Conservation (phyloP, 2,797 vertebrate species). For the Lindbergichthys nudifrons region DNA sequence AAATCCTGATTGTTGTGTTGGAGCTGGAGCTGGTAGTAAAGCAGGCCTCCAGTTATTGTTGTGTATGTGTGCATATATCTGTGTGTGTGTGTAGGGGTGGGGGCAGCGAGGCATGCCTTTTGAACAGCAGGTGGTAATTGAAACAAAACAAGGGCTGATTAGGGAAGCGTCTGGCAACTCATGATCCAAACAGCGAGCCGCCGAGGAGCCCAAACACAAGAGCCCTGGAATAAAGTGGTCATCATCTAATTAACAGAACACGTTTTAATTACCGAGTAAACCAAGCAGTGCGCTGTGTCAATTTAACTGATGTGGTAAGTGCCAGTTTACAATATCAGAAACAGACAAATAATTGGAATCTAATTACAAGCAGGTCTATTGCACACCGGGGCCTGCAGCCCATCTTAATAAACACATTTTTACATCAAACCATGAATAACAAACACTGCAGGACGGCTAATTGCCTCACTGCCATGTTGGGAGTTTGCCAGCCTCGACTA, state of each 20-base stretch:
- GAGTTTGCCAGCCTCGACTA: conserved; percentile 96
- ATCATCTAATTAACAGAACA: conserved; percentile 99
- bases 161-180: conserved; percentile 98
- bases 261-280: conserved; percentile 99
- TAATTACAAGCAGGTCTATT: conserved; percentile 99
- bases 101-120: conserved; percentile 94
- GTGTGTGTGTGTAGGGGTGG: conserved; percentile 44
- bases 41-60: conserved; percentile 88
- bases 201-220: conserved; percentile 93
- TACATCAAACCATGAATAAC: conserved; percentile 99
- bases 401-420: conserved; percentile 99
- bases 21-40: conserved; percentile 88
- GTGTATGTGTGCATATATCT: conserved; percentile 64
- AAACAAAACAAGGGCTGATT: conserved; percentile 99
- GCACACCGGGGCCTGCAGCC: conserved; percentile 97
- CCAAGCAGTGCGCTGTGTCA: conserved; percentile 99
- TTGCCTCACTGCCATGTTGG: conserved; percentile 96
- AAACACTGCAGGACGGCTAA: conserved; percentile 97
- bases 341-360: conserved; percentile 99
- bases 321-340: conserved; percentile 99
- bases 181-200: conserved; percentile 98
- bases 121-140: conserved; percentile 99
- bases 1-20: conserved; percentile 91
- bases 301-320: conserved; percentile 99
- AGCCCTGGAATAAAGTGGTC: conserved; percentile 99